A percentile compares a stretch with the other conserved stretches of the same genome.
Evolutionary conservation across 1,140 invertebrate genomes (phyloP).

Genomic region (Drosophila hydei): DNA sequence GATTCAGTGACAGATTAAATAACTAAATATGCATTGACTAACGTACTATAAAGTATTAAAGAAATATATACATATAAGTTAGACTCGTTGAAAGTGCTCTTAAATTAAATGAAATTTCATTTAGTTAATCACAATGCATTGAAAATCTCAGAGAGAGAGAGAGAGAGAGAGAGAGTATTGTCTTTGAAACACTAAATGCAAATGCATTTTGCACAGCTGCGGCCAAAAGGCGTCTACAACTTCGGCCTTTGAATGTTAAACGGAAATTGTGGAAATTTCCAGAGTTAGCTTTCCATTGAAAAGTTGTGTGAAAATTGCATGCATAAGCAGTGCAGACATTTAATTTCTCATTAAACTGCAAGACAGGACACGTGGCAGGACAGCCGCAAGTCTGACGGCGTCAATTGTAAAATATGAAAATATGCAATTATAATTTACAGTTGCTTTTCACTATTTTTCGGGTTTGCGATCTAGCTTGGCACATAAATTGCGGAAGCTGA

Average conservation of each 20-base stretch:
- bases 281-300: conserved; percentile 53
- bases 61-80: neutral
- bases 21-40: too few relatives aligned
- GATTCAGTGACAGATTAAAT: too few relatives aligned
- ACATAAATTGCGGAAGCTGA: conserved; percentile 67
- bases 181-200: conserved; percentile 24
- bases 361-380: conserved; percentile 3
- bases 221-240: conserved; percentile 3
- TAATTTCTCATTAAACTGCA: conserved; percentile 70
- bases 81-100: neutral
- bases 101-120: conserved; percentile 1
- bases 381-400: conserved; percentile 54
- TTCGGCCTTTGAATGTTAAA: conserved; percentile 19
- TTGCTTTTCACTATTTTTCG: conserved; percentile 22
- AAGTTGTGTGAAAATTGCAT: conserved; percentile 61
- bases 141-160: neutral
- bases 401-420: conserved; percentile 82
- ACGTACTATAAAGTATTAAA: neutral
- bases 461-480: conserved; percentile 45
- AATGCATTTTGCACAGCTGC: conserved; percentile 23
- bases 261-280: conserved; percentile 23
- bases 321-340: conserved; percentile 55
- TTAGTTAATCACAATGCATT: conserved; percentile 19
- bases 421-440: conserved; percentile 82
- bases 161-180: neutral